Conservation (phyloP, 2,113 vertebrate genomes). For the Aegotheles bennettii region DNA sequence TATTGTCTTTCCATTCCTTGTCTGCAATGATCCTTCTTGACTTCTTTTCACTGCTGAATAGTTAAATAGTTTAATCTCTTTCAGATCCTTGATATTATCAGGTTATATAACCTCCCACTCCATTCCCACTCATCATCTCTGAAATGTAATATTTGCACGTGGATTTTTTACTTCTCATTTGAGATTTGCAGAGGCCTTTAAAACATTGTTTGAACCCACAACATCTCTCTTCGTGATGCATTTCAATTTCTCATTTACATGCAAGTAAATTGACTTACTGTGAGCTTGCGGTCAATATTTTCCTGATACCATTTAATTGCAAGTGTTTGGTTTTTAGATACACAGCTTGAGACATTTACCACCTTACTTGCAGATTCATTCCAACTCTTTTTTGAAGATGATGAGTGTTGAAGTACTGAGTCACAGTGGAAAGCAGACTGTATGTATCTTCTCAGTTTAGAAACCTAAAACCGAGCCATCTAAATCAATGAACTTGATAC, state of each 20-base stretch:
- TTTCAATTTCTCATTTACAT: constrained; percentile 6
- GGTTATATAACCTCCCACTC: constrained; percentile 51
- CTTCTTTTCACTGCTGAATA: constrained; percentile 43
- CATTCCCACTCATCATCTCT: constrained; percentile 15
- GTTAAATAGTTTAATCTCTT: constrained; percentile 32
- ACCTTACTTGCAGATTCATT: not conserved
- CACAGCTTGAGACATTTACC: not conserved
- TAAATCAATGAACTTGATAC: constrained; percentile 8
- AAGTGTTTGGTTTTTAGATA: not conserved
- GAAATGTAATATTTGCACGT: not conserved
- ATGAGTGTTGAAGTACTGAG: constrained; percentile 3
- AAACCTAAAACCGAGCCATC: constrained; percentile 8
- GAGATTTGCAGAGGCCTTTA: not conserved
- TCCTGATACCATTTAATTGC: not conserved
- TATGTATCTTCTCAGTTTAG: not conserved
- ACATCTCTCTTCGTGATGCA: not conserved
- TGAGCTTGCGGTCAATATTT: not conserved
- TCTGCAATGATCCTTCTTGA: constrained; percentile 39
- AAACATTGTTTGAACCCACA: not conserved
- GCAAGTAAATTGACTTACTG: not conserved
- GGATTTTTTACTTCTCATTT: constrained; percentile 1
- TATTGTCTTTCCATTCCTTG: constrained; percentile 14
- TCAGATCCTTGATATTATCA: constrained; percentile 27
- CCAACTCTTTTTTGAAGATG: not conserved
- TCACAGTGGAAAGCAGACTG: not conserved